Percentiles rank a stretch among this genome's conserved stretches.
Conservation (phyloP, 2,797 vertebrate species). For the Galagoides demidoff region DNA sequence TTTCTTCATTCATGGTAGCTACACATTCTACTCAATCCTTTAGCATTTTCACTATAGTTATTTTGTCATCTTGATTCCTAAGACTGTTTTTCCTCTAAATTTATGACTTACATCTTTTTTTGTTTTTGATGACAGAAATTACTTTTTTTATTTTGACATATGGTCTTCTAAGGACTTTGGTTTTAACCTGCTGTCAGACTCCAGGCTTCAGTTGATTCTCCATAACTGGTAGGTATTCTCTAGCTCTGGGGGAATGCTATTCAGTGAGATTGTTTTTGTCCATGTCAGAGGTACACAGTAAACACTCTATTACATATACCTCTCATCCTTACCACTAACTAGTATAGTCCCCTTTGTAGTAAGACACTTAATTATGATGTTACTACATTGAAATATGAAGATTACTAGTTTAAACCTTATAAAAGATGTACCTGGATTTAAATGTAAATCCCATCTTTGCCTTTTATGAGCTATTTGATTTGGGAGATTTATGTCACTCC, state of each 20-base stretch:
- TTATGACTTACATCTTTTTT: background rate
- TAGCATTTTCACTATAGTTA: background rate
- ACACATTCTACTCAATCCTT: fast-evolving
- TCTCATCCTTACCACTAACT: fast-evolving
- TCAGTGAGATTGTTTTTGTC: background rate
- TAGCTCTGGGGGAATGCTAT: background rate
- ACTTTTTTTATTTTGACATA: background rate
- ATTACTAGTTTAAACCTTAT: background rate
- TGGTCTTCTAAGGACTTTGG: background rate
- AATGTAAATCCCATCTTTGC: background rate
- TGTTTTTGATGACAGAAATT: background rate
- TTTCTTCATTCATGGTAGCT: background rate
- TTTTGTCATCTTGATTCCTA: background rate
- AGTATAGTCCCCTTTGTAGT: background rate
- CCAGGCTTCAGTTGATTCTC: background rate
- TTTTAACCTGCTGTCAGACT: background rate
- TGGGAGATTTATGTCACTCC: background rate
- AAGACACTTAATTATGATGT: background rate
- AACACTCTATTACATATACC: background rate
- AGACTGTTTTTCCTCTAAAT: background rate
- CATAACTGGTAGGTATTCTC: fast-evolving
- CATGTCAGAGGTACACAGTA: background rate
- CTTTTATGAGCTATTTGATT: background rate
- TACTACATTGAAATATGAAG: background rate
- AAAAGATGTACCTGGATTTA: background rate